Base-by-base conservation (phyloP, 2,797 vertebrate genomes). In the Pygocentrus nattereri region DNA sequence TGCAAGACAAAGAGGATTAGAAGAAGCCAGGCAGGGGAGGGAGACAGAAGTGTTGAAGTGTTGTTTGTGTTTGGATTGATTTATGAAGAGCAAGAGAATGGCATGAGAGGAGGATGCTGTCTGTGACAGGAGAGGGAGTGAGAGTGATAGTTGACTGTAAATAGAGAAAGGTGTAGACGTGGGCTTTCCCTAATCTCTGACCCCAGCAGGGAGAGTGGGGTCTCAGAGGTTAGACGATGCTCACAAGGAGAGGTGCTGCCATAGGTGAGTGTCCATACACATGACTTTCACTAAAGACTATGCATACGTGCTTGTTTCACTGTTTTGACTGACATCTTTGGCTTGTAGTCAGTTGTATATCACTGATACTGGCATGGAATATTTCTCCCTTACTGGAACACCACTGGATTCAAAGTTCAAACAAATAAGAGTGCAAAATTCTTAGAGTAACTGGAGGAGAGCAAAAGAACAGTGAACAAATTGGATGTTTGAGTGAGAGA, bases 91-190 rank as follows among this genome's bases (percentile, higher is more conserved):
- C 27, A 67, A 62, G 65, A 76, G 18, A 89, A 81, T 76, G 73
- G 79, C 82, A 86, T 88, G 81, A 67, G 78, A 88, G 85, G 78
- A 76, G 74, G 30, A 82, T 58, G 58, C 18, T 58, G 80, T 80
- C 18, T 58, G 80, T 80, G 58, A 73, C 83, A 58, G 69, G 74
- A 58, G 62, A 73, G 80, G 64, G 59, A 62, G 85, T 44, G 49
- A 82, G 87, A 86, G 82, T 86, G 85, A 91, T 77, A 71, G 79
- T 73, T 30, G 71, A 34, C 62, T 50, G 68, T 80, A 84, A 78
- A 90, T 87, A 89, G 83, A 74, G 69, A 0, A 41, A 87, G 84
- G 85, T 86, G 89, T 88, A 74, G 90, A 92, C 84, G 76, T 34
- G 50, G 72, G 81, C 87, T 88, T 84, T 84, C 81, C 62, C 19